Conservation (phyloP, 2,113 vertebrate genomes). For the Anser cygnoides region DNA sequence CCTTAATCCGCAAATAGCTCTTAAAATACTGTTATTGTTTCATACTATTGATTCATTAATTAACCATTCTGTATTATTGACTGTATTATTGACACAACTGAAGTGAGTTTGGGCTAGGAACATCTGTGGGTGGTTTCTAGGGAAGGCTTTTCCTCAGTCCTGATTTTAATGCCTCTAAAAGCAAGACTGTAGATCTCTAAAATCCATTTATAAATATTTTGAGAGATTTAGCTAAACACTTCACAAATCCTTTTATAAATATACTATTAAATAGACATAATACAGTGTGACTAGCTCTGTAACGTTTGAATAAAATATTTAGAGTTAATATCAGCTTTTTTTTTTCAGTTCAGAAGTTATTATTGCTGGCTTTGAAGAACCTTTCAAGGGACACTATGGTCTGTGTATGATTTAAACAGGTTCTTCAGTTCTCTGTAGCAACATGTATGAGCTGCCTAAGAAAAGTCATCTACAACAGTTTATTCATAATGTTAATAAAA, state of each 20-base stretch:
- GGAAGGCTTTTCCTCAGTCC: not conserved
- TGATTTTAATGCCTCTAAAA: not conserved
- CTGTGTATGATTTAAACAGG: not conserved
- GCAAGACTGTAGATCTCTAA: not conserved
- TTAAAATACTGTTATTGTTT: not conserved
- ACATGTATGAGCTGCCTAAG: not conserved
- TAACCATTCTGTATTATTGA: not conserved
- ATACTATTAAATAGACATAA: not conserved
- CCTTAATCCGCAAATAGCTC: not conserved
- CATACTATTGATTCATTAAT: not conserved
- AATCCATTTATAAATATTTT: constrained; percentile 35
- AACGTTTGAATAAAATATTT: not conserved
- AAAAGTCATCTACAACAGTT: not conserved
- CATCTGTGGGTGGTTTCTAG: not conserved
- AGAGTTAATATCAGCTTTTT: not conserved
- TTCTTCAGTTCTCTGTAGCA: not conserved
- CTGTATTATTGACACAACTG: not conserved
- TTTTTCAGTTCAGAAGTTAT: not conserved
- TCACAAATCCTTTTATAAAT: not conserved
- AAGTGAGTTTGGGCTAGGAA: not conserved
- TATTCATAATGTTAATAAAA: not conserved
- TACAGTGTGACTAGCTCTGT: not conserved
- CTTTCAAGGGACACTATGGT: not conserved
- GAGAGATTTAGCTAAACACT: not conserved
- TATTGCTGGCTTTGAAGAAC: not conserved